phyloP scores from a whole-genome alignment of 2,888 invertebrate genomes.

The Blastobasis lacticolella region DNA sequence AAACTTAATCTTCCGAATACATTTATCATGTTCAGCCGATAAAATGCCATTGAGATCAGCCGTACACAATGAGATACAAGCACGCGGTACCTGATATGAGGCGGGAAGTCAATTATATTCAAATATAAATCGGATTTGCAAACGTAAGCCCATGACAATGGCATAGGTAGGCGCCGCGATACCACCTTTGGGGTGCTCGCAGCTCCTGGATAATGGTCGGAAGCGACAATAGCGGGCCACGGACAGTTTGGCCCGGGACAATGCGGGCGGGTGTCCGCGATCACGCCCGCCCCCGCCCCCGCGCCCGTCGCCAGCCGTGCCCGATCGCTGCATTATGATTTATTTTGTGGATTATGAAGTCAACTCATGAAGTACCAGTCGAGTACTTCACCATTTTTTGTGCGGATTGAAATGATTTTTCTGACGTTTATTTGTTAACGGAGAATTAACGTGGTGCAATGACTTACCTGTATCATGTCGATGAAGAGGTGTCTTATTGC shows the following conservation, averaged over 20 bases:
- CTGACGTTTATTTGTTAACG: too few relatives aligned
- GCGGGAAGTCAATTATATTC: slow-evolving; percentile 73
- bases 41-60: slow-evolving; percentile 69
- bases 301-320: slow-evolving; percentile 20
- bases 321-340: slow-evolving; percentile 28
- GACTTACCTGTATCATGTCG: too few relatives aligned
- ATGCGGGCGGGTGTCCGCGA: slow-evolving; percentile 23
- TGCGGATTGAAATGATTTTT: too few relatives aligned
- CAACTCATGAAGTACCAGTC: slow-evolving; percentile 15
- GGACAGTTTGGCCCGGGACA: slow-evolving; percentile 24
- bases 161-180: slow-evolving; percentile 54
- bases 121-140: slow-evolving; percentile 74
- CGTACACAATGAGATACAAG: slow-evolving; percentile 60
- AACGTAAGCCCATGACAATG: slow-evolving; percentile 67
- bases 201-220: slow-evolving; percentile 35
- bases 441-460: too few relatives aligned
- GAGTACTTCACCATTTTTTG: too few relatives aligned
- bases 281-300: slow-evolving; percentile 25
- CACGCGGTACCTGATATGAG: slow-evolving; percentile 60
- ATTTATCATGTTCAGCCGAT: slow-evolving; percentile 70
- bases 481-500: too few relatives aligned
- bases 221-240: slow-evolving; percentile 22
- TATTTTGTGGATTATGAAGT: slow-evolving; percentile 44
- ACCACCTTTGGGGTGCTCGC: slow-evolving; percentile 28
- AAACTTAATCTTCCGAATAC: slow-evolving; percentile 62